phyloP scores from a whole-genome alignment of 2,888 invertebrate genomes.

The Heliconius hortense region DNA sequence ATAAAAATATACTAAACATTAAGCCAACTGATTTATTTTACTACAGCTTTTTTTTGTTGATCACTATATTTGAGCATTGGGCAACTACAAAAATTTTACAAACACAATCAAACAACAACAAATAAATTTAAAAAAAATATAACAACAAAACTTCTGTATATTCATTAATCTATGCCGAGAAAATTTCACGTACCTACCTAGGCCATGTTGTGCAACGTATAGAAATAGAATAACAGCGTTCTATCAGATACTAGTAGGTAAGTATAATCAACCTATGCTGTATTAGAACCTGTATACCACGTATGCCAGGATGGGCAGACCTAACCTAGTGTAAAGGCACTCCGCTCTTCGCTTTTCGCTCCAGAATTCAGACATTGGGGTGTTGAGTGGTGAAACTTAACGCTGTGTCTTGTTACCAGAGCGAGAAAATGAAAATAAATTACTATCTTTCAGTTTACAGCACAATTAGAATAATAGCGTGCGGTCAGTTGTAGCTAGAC shows the following conservation, averaged over 20 bases:
- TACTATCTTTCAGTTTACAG: no score
- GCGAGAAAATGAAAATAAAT: no score
- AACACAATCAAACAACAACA: background rate
- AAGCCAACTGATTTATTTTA: no score
- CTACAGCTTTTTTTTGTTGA: no score
- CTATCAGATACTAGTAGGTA: background rate
- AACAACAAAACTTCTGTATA: background rate
- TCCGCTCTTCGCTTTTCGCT: no score
- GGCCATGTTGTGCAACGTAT: slow-evolving; percentile 25
- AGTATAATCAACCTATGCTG: background rate
- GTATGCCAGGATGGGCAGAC: no score
- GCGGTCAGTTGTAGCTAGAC: background rate
- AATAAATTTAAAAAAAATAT: background rate
- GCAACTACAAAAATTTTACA: no score
- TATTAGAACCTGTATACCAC: background rate
- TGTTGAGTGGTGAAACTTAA: no score
- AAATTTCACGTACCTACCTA: slow-evolving; percentile 23
- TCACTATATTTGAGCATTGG: no score
- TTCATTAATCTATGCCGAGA: slow-evolving; percentile 14
- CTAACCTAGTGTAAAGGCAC: background rate
- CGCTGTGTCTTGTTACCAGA: no score
- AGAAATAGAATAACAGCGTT: slow-evolving; percentile 21
- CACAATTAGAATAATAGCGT: slow-evolving; percentile 5
- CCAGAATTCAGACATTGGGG: background rate
- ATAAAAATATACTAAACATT: no score